Evolutionary conservation across 2,113 vertebrate species (phyloP).

Genomic region (Petromus typicus): DNA sequence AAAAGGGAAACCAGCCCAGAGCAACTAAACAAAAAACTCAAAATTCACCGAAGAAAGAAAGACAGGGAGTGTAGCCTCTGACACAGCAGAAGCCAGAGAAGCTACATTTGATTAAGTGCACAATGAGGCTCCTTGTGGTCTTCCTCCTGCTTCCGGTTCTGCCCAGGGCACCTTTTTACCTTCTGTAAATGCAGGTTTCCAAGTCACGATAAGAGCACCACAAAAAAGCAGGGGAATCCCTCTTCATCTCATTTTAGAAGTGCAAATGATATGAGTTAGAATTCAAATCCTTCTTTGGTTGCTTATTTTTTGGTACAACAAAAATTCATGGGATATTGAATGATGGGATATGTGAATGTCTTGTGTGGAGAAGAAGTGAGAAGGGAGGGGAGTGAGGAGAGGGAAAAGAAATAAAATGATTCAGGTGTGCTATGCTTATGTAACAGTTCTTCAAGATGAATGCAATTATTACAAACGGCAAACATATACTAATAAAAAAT

Average conservation of each 20-base stretch:
- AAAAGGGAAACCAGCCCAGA: no score
- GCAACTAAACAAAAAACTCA: not conserved
- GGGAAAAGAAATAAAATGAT: not conserved
- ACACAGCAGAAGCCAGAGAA: no score
- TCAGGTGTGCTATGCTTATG: not conserved
- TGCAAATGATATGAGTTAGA: not conserved
- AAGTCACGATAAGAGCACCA: not conserved
- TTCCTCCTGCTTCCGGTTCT: not conserved
- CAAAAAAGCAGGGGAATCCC: not conserved
- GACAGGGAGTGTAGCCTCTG: not conserved
- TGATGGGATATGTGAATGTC: not conserved
- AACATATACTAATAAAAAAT: not conserved
- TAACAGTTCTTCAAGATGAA: not conserved
- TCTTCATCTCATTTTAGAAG: not conserved
- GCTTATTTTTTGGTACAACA: not conserved
- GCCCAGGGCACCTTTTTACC: not conserved
- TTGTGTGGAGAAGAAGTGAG: not conserved
- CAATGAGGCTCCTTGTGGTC: not conserved
- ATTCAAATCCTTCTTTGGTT: not conserved
- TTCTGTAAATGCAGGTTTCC: not conserved
- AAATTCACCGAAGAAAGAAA: not conserved
- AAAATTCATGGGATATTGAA: not conserved
- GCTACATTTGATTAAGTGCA: no score
- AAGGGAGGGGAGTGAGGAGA: no score
- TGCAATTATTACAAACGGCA: not conserved